Evolutionary conservation across 2,888 invertebrate species (phyloP).

Genomic region (Lepidochitona cinerea): DNA sequence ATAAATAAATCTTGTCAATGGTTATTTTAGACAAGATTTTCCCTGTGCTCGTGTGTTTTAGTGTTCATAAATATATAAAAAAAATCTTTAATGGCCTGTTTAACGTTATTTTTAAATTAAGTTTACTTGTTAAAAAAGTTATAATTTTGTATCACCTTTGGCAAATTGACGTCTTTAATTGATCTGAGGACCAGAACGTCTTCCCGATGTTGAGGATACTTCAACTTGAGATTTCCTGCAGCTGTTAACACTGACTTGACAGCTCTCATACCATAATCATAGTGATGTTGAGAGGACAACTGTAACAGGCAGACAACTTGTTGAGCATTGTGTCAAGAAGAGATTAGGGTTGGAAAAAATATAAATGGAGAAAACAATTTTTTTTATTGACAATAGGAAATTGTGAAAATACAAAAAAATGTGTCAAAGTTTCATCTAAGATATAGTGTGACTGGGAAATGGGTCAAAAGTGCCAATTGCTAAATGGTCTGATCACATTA

Average conservation of each 20-base stretch:
- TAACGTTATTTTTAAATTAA: neutral
- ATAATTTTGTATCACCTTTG: conserved; percentile 57
- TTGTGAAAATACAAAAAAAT: neutral
- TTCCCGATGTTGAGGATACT: conserved; percentile 65
- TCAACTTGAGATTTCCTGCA: conserved; percentile 69
- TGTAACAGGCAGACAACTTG: conserved; percentile 24
- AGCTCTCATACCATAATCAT: conserved; percentile 71
- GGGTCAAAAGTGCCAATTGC: too few species aligned
- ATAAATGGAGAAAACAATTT: too few species aligned
- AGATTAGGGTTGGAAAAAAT: neutral
- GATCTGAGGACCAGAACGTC: conserved; percentile 69
- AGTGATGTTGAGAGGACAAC: conserved; percentile 71
- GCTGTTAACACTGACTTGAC: conserved; percentile 70
- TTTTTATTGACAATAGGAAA: neutral
- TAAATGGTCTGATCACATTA: too few species aligned
- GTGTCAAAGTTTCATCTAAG: too few species aligned
- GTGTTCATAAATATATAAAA: too few species aligned
- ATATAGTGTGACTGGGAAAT: too few species aligned
- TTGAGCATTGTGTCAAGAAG: neutral
- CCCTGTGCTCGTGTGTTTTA: too few species aligned
- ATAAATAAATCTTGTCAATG: too few species aligned
- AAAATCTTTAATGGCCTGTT: neutral
- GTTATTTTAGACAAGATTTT: too few species aligned
- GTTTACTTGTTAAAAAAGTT: neutral
- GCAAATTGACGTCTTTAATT: conserved; percentile 70